Evolutionary conservation across 2,113 vertebrate genomes (phyloP).

Genomic region (Eublepharis macularius): DNA sequence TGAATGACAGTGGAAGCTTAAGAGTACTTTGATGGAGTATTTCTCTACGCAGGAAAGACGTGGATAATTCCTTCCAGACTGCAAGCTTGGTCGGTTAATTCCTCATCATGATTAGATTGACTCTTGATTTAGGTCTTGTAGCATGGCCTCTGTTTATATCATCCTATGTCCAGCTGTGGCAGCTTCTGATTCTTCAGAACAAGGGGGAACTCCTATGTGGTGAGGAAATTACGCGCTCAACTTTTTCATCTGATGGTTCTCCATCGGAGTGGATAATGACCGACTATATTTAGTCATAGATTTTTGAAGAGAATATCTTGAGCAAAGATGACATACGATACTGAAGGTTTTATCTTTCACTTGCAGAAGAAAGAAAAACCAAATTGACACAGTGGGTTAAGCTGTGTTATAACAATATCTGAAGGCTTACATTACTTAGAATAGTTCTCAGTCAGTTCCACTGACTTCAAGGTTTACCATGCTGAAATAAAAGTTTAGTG

Average conservation of each 20-base stretch:
- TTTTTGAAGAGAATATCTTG: constrained; percentile 36
- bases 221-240: neutral
- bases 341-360: constrained; percentile 51
- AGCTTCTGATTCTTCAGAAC: neutral
- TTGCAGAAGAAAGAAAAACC: constrained; percentile 10
- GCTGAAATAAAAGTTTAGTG: neutral
- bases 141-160: neutral
- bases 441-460: neutral
- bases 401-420: constrained; percentile 48
- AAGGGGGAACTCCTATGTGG: neutral
- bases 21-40: neutral
- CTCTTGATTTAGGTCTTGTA: neutral
- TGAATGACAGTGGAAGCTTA: neutral
- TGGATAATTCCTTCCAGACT: neutral
- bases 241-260: neutral
- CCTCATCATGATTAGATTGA: neutral
- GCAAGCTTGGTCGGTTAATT: neutral
- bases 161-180: neutral
- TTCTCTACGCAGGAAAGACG: neutral
- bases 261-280: neutral
- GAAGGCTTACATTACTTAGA: neutral
- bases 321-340: constrained; percentile 54
- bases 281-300: neutral
- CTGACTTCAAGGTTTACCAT: neutral
- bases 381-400: neutral